Evolutionary conservation across 2,888 invertebrate genomes (phyloP), one percentile per base, ranked within the genome.

Genomic region (Hybos culiciformis): DNA sequence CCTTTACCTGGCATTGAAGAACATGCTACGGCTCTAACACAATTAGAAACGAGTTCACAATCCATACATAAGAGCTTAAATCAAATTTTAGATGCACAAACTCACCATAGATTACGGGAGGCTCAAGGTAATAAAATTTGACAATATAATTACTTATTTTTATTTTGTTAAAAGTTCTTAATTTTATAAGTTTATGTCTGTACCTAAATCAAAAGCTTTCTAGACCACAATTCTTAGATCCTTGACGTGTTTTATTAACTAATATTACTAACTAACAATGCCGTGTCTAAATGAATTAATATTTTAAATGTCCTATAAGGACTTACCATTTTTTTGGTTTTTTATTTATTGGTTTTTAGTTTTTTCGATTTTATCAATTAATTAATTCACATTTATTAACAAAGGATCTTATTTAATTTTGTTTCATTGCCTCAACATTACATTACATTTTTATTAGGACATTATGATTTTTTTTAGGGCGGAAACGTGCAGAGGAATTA

Each of bases 401-500:
- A 7, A 34, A n/a, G 12, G 15, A 34, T 15, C 8, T 11, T n/a
- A 34, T 11, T 34, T 34, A 12, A 26, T 26, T 26, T 26, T 26
- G 9, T 26, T 26, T 12, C n/a, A 19, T 15, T 36, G 18, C 14
- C 20, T 5, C 12, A 21, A 37, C n/a, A 17, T n/a, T 19, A 15
- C 19, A n/a, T 19, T 40, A 2, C n/a, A 20, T 15, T 9, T 20
- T 20, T 20, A 21, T n/a, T 14, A 21, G 33, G 7, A 36, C 11
- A 19, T 24, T 24, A 9, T 26, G n/a, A 20, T 9, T 14, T n/a
- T 21, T 33, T 29, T 4, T 26, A 55, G 55, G 93, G 40, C 78
- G 96, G 41, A 93, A 91, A 59, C 75, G 94, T 46, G 98, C 96
- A 1, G 98, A 98, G 68, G 92, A 96, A 61, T 71, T 98, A 42